Evolutionary conservation across 1,140 invertebrate genomes (phyloP).

Genomic region (Philotrypesis tridentata): DNA sequence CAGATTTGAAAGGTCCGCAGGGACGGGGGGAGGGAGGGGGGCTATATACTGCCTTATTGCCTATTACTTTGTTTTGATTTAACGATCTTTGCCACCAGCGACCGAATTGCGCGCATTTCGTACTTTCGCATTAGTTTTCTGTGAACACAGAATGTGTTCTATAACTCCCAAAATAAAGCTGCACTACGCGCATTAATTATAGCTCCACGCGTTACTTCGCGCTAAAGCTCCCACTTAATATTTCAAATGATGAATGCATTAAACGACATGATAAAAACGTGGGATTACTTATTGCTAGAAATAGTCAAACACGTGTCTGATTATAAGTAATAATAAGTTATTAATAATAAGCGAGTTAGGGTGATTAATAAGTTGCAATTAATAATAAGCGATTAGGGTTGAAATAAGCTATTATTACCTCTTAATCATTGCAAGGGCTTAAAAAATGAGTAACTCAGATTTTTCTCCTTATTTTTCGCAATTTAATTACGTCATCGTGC

Average conservation of each 20-base stretch:
- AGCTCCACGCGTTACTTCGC: neutral
- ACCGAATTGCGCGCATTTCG: neutral
- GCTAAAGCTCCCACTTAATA: too few species aligned
- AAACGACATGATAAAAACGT: constrained; percentile 3
- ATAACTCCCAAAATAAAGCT: neutral
- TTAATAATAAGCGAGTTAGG: too few species aligned
- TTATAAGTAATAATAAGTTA: too few species aligned
- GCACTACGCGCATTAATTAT: neutral
- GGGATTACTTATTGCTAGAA: too few species aligned
- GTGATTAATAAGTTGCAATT: too few species aligned
- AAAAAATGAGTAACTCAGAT: too few species aligned
- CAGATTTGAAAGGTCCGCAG: neutral
- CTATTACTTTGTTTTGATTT: constrained; percentile 2
- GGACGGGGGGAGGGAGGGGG: too few species aligned
- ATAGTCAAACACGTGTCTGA: too few species aligned
- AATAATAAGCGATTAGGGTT: too few species aligned
- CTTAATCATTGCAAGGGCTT: too few species aligned
- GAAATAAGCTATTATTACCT: too few species aligned
- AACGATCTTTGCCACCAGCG: neutral
- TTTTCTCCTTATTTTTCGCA: neutral
- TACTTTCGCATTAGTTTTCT: constrained; percentile 19
- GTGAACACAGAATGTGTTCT: neutral
- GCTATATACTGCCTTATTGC: neutral
- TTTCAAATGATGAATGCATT: too few species aligned
- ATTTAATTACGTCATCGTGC: neutral